phyloP scores from a whole-genome alignment of 2,113 vertebrate species.

The Dolichallabes microphthalmus region DNA sequence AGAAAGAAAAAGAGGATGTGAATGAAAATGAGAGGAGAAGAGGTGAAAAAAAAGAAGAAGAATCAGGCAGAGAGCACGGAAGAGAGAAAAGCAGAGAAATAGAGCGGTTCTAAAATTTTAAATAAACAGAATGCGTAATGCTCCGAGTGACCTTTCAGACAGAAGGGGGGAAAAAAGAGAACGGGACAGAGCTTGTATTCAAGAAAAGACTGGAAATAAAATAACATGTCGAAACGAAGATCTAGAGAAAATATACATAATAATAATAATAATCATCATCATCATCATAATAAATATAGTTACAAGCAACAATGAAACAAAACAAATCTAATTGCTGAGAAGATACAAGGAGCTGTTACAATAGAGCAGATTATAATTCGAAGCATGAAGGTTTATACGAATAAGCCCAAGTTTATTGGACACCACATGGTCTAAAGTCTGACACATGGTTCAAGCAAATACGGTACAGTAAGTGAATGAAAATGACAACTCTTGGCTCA shows the following conservation, averaged over 20 bases:
- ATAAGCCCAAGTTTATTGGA: background rate
- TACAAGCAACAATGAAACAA: too few relatives aligned
- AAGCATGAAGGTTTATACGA: background rate
- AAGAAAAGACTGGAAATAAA: conserved; percentile 7
- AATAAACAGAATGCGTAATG: conserved; percentile 59
- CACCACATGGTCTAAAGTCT: background rate
- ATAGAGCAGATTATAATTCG: background rate
- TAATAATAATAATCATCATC: background rate
- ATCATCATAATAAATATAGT: background rate
- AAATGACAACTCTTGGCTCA: too few relatives aligned
- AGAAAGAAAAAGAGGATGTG: background rate
- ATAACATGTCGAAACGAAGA: conserved; percentile 2
- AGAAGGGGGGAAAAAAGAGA: conserved; percentile 7
- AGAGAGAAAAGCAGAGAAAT: conserved; percentile 56
- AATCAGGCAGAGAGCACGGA: conserved; percentile 8
- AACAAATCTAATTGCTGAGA: background rate
- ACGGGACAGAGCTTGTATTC: conserved; percentile 16
- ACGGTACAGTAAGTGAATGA: too few relatives aligned
- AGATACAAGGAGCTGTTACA: background rate
- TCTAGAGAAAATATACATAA: background rate
- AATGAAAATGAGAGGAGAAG: conserved; percentile 46
- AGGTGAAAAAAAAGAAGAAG: conserved; percentile 19
- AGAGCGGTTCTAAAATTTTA: conserved; percentile 69
- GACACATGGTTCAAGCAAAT: too few relatives aligned
- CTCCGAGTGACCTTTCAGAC: conserved; percentile 35